Evolutionary conservation across 1,140 invertebrate species (phyloP), one percentile per base, ranked within the genome.

Genomic region (Eueides isabella): DNA sequence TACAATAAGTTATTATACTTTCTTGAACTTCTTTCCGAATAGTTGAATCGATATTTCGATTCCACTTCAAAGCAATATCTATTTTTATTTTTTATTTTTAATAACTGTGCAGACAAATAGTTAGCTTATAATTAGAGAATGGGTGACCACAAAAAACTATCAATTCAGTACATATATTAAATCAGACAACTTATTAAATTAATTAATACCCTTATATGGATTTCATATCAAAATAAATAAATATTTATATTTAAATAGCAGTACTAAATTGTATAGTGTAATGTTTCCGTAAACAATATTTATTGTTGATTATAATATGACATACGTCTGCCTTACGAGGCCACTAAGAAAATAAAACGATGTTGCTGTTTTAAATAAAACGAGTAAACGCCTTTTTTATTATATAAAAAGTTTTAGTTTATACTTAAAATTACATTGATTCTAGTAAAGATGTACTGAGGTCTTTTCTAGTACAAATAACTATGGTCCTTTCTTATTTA

Each of bases 221-320:
- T 2, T 26, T 23, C 0, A 55, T 55, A 55, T 55, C 2, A 23
- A 12, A 11, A 55, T 55, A 23, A 11, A 19, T 1, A 55, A 26
- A 11, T 55, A 23, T 12, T 55, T 23, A 19, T 48, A 48, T 48
- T 48, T 48, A 23, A 48, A 48, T 48, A 48, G 6, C 7, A 9
- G 11, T 26, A 23, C 12, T 55, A 26, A 38, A 5, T 5, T n/a
- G 48, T 55, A 55, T 11, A 55, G 19, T 5, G 7, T 44, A 55
- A 55, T 55, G 7, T 23, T 55, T 55, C 48, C 48, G 48, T 55
- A 55, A 55, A 55, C 48, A 55, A 23, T 55, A 55, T 55, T 55
- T 23, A 55, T 55, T 55, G n/a, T 55, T 55, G 19, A 55, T 19
- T 55, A 55, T 55, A 4, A 55, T 23, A 9, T 26, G 48, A 26